Conservation (phyloP, 2,113 vertebrate genomes). For the Cettia cetti region DNA sequence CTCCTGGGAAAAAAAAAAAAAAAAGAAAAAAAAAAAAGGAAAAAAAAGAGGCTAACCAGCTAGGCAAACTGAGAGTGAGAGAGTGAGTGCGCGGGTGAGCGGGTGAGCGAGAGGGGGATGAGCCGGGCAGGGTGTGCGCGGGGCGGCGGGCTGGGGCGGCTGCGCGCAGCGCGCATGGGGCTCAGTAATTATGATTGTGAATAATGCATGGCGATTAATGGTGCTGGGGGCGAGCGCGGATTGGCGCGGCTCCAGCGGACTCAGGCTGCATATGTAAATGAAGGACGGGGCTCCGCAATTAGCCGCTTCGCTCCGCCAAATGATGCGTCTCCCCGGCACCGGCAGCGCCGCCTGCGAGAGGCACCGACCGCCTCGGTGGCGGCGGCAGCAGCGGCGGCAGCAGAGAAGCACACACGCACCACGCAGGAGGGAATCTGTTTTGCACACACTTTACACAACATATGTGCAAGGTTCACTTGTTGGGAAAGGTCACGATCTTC, state of each 20-base stretch:
- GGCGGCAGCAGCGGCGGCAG: background rate
- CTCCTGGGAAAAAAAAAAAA: background rate
- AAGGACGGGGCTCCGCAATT: constrained; percentile 92
- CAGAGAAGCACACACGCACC: constrained; percentile 32
- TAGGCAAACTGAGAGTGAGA: background rate
- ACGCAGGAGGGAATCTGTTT: constrained; percentile 52
- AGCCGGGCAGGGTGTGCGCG: constrained; percentile 49
- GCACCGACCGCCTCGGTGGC: constrained; percentile 20
- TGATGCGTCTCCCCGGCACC: constrained; percentile 81
- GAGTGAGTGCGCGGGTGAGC: background rate
- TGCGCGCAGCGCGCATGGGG: constrained; percentile 89
- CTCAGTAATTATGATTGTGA: constrained; percentile 94
- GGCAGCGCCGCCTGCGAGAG: constrained; percentile 61
- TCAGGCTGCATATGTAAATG: constrained; percentile 94
- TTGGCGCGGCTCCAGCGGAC: constrained; percentile 89
- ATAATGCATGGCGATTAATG: constrained; percentile 94
- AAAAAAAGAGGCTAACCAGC: constrained; percentile 26
- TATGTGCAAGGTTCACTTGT: constrained; percentile 71
- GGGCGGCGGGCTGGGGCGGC: constrained; percentile 67
- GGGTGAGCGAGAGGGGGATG: background rate
- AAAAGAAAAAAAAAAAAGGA: background rate
- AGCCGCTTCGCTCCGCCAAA: constrained; percentile 83
- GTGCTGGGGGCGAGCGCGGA: constrained; percentile 76
- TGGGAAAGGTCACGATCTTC: constrained; percentile 71
- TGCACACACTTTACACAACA: constrained; percentile 72